Evolutionary conservation across 2,113 vertebrate genomes (phyloP), one percentile per base, ranked within the genome.

Genomic region (Ammospiza nelsoni): DNA sequence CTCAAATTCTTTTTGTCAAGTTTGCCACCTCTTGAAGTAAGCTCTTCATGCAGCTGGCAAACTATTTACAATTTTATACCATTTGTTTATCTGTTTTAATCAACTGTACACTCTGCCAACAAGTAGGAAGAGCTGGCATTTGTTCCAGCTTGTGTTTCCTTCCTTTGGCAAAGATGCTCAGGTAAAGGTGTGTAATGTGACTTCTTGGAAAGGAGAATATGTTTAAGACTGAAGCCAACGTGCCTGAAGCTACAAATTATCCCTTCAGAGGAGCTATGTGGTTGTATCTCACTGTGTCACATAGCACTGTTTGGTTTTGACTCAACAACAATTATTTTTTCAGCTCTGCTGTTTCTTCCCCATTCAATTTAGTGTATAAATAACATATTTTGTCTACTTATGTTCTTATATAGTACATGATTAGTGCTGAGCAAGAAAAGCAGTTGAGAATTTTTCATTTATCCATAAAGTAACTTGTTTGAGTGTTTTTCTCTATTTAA

Each of bases 111-210:
- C 19, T 66, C 66, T 95, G 75, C 54, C 68, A 92, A 73, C 54
- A 31, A 69, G 43, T 89, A 94, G 92, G 49, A 86, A 72, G 61
- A 93, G 83, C 80, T 92, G 87, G 72, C 78, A 78, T 90, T 84
- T 54, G 85, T 88, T 94, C 39, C 65, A 92, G 54, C 76, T 90
- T 93, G 79, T 81, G 48, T 57, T 81, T 94, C 69, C 69, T 84
- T 94, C 76, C 84, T 91, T 91, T 82, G 81, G 74, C 79, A 90
- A 41, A 89, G 41, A 8, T 51, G 15, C 22, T 77, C 9, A 41
- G 46, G 67, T 92, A 61, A 87, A 94, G 69, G 62, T 92, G 49
- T 81, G 37, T 54, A 84, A 79, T 54, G 12, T 82, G 80, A 68
- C 68, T 92, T 94, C 79, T 77, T 89, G 80, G 79, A 87, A 95